These are phyloP conservation scores for Netelia melanura DNA, from an alignment of 2,888 invertebrate genomes.

Conservation along the genomic window DNA sequence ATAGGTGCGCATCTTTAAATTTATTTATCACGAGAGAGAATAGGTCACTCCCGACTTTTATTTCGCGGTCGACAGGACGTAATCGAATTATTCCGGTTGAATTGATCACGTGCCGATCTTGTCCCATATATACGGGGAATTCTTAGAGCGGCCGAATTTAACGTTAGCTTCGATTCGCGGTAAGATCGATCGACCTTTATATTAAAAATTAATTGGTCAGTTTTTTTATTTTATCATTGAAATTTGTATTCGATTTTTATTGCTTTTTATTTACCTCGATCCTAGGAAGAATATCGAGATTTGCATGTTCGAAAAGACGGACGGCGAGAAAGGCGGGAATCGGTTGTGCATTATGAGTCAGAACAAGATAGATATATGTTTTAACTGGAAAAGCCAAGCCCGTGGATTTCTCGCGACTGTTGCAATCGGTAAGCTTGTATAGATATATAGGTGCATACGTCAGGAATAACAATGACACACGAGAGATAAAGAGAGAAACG, in stretches of 20 bases:
- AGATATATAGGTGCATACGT: neutral
- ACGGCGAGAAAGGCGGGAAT: neutral
- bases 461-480: conserved; percentile 20
- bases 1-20: too few relatives aligned
- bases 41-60: neutral
- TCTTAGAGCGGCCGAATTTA: neutral
- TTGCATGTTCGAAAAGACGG: conserved; percentile 32
- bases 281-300: conserved; percentile 25
- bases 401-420: conserved; percentile 36
- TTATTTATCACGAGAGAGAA: too few relatives aligned
- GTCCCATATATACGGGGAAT: neutral
- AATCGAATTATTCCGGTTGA: conserved; percentile 65
- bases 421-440: neutral
- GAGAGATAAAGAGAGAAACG: neutral
- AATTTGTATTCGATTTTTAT: neutral
- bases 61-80: conserved; percentile 27
- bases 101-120: conserved; percentile 43
- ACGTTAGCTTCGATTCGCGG: conserved; percentile 25
- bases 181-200: neutral
- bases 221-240: neutral
- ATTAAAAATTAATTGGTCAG: conserved; percentile 9
- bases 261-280: conserved; percentile 18
- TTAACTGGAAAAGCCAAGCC: conserved; percentile 51
- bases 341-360: neutral
- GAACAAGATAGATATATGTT: neutral